These are phyloP conservation scores for Antechinus stuartii DNA, from an alignment of 2,113 vertebrate species.

Conservation along the genomic window DNA sequence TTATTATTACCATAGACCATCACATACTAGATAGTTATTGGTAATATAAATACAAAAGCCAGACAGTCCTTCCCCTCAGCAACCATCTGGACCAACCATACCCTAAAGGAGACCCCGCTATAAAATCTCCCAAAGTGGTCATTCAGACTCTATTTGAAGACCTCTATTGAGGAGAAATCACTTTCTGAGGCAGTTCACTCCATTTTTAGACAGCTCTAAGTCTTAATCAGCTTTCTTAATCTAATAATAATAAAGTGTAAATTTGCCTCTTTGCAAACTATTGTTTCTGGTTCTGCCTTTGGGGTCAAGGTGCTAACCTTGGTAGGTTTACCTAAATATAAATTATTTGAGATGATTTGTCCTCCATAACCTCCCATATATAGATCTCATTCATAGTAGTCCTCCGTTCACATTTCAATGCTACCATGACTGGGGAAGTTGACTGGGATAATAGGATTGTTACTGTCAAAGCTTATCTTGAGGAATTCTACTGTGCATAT, in stretches of 20 bases:
- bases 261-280: neutral
- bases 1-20: too few relatives aligned
- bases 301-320: neutral
- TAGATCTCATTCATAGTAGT: too few relatives aligned
- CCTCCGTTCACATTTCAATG: too few relatives aligned
- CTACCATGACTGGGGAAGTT: too few relatives aligned
- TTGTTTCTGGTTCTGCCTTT: neutral
- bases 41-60: too few relatives aligned
- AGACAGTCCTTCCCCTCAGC: neutral
- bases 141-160: neutral
- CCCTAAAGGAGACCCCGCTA: neutral
- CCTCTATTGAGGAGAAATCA: too few relatives aligned
- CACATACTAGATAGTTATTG: too few relatives aligned
- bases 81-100: neutral
- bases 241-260: neutral
- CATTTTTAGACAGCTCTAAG: neutral
- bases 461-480: neutral
- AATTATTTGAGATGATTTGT: neutral
- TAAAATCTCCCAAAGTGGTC: neutral
- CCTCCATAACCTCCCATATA: too few relatives aligned
- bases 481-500: neutral
- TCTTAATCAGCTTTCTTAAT: neutral
- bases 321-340: neutral
- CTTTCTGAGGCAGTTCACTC: neutral
- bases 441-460: too few relatives aligned